A percentile compares a stretch with the other conserved stretches of the same genome.
Evolutionary conservation across 1,140 invertebrate species (phyloP).

Genomic region (Coenobita brevimanus): DNA sequence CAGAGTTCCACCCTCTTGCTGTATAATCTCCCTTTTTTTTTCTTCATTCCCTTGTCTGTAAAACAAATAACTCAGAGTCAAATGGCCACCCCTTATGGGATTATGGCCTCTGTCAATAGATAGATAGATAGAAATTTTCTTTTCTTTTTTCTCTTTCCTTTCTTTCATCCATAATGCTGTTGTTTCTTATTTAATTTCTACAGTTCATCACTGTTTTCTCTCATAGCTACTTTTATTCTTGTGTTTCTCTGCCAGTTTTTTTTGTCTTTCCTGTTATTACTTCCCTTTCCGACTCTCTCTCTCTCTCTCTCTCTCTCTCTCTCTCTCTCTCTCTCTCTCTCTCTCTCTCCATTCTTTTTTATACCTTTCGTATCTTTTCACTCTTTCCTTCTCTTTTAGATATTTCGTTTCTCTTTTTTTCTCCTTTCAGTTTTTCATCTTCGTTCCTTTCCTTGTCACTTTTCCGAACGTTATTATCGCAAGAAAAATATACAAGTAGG

Average conservation of each 20-base stretch:
- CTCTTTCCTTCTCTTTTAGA: background rate
- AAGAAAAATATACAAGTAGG: too few relatives aligned
- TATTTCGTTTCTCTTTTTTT: background rate
- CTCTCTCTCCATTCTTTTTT: conserved; percentile 1
- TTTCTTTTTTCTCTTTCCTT: too few relatives aligned
- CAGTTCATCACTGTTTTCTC: background rate
- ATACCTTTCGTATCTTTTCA: background rate
- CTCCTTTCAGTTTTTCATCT: too few relatives aligned
- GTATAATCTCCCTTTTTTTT: background rate
- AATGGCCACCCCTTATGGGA: too few relatives aligned
- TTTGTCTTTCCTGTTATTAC: background rate
- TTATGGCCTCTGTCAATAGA: too few relatives aligned
- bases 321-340: conserved; percentile 25
- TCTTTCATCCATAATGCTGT: too few relatives aligned
- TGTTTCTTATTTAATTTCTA: background rate
- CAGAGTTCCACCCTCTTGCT: too few relatives aligned
- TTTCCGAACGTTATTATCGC: too few relatives aligned
- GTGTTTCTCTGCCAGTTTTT: background rate
- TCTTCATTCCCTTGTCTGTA: background rate
- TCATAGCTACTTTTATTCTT: background rate
- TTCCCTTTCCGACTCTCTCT: background rate
- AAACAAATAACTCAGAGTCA: too few relatives aligned
- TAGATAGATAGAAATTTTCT: too few relatives aligned
- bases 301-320: background rate
- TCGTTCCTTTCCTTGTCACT: too few relatives aligned